Conservation (phyloP, 2,113 vertebrate species). For the Arenaria interpres region DNA sequence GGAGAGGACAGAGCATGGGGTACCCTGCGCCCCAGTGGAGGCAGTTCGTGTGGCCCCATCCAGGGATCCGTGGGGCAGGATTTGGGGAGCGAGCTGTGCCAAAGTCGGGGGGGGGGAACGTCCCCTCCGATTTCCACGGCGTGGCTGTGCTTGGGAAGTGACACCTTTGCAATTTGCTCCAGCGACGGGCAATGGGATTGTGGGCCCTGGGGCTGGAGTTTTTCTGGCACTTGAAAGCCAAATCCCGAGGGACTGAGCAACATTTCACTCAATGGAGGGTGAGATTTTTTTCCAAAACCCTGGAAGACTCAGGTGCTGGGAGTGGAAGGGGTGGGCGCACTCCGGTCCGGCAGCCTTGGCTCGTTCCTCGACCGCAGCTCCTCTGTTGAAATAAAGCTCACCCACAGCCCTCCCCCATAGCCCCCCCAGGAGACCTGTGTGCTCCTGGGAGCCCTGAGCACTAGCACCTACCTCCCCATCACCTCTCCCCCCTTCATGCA, state of each 20-base stretch:
- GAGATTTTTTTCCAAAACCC: neutral
- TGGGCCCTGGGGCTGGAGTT: neutral
- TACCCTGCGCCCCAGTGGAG: fast-evolving
- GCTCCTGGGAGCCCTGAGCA: neutral
- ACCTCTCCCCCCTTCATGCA: neutral
- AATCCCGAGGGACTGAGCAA: neutral
- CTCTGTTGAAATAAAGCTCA: neutral
- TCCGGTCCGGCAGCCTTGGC: fast-evolving
- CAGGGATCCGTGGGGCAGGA: neutral
- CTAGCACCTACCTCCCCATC: neutral
- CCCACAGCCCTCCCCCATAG: fast-evolving
- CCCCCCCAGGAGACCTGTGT: fast-evolving
- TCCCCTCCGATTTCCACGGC: fast-evolving
- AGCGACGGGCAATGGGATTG: neutral
- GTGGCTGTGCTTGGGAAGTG: fast-evolving
- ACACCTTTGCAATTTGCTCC: neutral
- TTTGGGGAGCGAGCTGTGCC: neutral
- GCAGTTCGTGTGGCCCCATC: neutral
- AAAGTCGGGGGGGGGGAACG: too few species aligned
- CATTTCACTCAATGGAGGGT: neutral
- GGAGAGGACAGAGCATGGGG: neutral
- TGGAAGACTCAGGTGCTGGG: too few species aligned
- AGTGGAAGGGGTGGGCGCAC: neutral
- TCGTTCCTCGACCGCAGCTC: neutral
- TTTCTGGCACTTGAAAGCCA: neutral